Evolutionary conservation across 2,888 invertebrate genomes (phyloP).

Genomic region (Crossocerus cetratus): DNA sequence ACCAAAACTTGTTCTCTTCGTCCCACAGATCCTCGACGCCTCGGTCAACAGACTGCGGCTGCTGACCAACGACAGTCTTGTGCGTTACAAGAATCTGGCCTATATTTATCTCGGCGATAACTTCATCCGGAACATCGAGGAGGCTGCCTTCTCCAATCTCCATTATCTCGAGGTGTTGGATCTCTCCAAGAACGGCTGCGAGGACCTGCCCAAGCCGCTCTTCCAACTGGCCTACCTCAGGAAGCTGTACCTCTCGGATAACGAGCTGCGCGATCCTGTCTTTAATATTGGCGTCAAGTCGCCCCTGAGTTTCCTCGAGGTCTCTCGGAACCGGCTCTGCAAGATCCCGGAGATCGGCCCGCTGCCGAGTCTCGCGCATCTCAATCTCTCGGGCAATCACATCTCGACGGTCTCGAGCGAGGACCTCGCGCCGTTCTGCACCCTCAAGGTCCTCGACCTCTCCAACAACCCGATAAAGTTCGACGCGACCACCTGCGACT

Average conservation of each 20-base stretch:
- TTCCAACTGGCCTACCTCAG: slow-evolving; percentile 81
- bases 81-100: slow-evolving; percentile 78
- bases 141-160: slow-evolving; percentile 78
- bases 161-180: slow-evolving; percentile 79
- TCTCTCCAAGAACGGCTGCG: slow-evolving; percentile 79
- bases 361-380: slow-evolving; percentile 79
- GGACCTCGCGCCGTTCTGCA: slow-evolving; percentile 82
- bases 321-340: slow-evolving; percentile 81
- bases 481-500: slow-evolving; percentile 60
- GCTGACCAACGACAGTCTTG: slow-evolving; percentile 78
- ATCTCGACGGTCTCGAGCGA: slow-evolving; percentile 77
- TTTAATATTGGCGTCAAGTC: slow-evolving; percentile 76
- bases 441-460: slow-evolving; percentile 80
- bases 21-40: slow-evolving; percentile 80
- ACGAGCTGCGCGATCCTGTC: slow-evolving; percentile 77
- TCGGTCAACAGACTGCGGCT: slow-evolving; percentile 80
- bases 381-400: slow-evolving; percentile 83
- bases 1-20: slow-evolving; percentile 49
- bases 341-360: slow-evolving; percentile 81
- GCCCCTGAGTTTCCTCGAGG: slow-evolving; percentile 80
- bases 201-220: slow-evolving; percentile 78
- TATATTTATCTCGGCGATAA: slow-evolving; percentile 81
- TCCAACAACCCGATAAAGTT: slow-evolving; percentile 60
- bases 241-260: slow-evolving; percentile 81
- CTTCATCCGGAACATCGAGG: slow-evolving; percentile 79